Percentiles rank a stretch among this genome's conserved stretches.
phyloP scores from a whole-genome alignment of 92 coral and sea anemone genomes.

The Anthopleura xanthogrammica region DNA sequence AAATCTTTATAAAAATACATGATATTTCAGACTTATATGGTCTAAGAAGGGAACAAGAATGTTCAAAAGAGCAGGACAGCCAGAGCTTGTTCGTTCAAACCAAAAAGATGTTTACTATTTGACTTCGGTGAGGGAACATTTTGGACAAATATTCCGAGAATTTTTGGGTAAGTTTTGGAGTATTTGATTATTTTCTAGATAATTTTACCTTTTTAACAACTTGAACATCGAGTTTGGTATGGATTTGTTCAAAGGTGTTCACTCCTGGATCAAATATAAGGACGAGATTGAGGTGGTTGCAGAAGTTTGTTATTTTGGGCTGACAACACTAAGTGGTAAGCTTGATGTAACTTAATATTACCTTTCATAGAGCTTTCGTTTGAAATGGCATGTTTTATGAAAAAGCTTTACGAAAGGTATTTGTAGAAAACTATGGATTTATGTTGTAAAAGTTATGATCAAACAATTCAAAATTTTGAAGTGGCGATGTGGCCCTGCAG shows the following conservation, averaged over 20 bases:
- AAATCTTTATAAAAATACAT: not conserved
- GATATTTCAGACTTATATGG: not conserved
- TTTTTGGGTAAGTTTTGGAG: conserved; percentile 53
- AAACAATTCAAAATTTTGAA: too few relatives aligned
- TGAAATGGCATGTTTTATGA: not conserved
- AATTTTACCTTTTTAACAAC: too few relatives aligned
- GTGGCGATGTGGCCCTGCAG: too few relatives aligned
- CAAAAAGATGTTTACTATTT: conserved; percentile 86
- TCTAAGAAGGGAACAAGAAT: conserved; percentile 15
- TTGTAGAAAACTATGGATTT: too few relatives aligned
- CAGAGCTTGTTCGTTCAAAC: conserved; percentile 89
- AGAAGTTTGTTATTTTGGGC: conserved; percentile 83
- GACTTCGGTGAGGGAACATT: conserved; percentile 60
- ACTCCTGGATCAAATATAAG: conserved; percentile 90
- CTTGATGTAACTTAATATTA: not conserved
- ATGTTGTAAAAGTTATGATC: too few relatives aligned
- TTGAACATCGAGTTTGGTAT: not conserved
- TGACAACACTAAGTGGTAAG: conserved; percentile 85
- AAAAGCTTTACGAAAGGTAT: too few relatives aligned
- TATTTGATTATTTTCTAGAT: not conserved
- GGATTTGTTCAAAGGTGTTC: conserved; percentile 55
- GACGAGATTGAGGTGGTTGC: conserved; percentile 79
- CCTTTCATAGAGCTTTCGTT: not conserved
- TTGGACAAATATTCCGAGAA: conserved; percentile 82
- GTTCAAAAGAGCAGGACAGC: conserved; percentile 87